Evolutionary conservation across 2,797 vertebrate genomes (phyloP).

Genomic region (Muraenolepis orangiensis): DNA sequence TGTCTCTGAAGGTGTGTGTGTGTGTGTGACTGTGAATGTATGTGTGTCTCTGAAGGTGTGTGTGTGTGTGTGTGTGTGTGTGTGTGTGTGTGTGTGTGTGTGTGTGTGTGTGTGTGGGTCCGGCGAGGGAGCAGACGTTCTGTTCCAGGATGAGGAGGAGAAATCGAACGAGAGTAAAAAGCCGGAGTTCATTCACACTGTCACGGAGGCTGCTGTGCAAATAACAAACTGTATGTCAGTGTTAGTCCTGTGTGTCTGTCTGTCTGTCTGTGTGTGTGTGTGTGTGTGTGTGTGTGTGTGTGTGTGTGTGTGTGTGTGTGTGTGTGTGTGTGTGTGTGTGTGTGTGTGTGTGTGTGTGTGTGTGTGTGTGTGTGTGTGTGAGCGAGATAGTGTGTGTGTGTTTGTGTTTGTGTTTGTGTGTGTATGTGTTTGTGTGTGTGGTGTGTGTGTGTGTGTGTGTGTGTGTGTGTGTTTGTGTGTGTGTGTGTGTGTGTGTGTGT

Average conservation of each 20-base stretch:
- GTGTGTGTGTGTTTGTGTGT: neutral
- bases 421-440: constrained; percentile 45
- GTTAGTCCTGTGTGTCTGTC: neutral
- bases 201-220: neutral
- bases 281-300: neutral
- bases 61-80: neutral
- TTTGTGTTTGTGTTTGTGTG: constrained; percentile 44
- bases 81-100: neutral
- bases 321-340: constrained; percentile 1
- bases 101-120: neutral
- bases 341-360: neutral
- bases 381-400: constrained; percentile 22
- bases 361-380: neutral
- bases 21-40: too few relatives aligned
- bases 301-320: neutral
- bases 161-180: neutral
- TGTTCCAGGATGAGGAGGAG: neutral
- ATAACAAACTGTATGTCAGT: neutral
- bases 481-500: neutral
- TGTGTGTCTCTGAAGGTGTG: neutral
- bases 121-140: neutral
- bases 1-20: neutral
- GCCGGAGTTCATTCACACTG: neutral
- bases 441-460: constrained; percentile 31
- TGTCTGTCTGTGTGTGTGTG: neutral